Evolutionary conservation across 2,113 vertebrate species (phyloP).

Genomic region (Prionailurus viverrinus): DNA sequence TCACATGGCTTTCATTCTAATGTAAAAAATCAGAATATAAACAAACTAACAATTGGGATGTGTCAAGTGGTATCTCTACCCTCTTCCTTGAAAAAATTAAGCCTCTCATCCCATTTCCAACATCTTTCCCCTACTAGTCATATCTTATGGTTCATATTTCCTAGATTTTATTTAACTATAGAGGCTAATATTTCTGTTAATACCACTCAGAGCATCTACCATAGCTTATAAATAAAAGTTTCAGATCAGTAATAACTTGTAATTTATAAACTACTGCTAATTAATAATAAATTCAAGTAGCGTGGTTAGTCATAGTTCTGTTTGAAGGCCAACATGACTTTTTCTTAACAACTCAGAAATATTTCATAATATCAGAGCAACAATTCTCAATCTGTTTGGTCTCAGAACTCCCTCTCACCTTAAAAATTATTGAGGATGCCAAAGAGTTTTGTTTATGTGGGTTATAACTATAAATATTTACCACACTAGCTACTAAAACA

Average conservation of each 20-base stretch:
- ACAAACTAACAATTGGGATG: background rate
- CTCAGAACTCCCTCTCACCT: background rate
- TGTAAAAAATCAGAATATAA: background rate
- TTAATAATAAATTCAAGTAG: background rate
- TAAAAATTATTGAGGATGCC: background rate
- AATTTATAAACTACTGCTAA: background rate
- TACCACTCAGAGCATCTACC: background rate
- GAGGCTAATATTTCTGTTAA: background rate
- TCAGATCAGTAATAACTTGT: conserved; percentile 29
- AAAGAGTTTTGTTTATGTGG: background rate
- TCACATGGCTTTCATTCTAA: background rate
- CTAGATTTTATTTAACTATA: background rate
- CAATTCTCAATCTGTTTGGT: background rate
- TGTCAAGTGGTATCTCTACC: background rate
- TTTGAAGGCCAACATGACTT: background rate
- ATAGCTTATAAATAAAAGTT: background rate
- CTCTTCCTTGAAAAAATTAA: conserved; percentile 22
- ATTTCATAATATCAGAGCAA: background rate
- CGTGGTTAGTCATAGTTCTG: background rate
- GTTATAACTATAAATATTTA: background rate
- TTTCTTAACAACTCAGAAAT: conserved; percentile 24
- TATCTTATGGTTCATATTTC: background rate
- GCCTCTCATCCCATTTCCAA: background rate
- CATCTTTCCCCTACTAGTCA: background rate
- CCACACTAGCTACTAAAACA: background rate